phyloP scores from a whole-genome alignment of 2,113 vertebrate genomes.

The Hippocampus comes region DNA sequence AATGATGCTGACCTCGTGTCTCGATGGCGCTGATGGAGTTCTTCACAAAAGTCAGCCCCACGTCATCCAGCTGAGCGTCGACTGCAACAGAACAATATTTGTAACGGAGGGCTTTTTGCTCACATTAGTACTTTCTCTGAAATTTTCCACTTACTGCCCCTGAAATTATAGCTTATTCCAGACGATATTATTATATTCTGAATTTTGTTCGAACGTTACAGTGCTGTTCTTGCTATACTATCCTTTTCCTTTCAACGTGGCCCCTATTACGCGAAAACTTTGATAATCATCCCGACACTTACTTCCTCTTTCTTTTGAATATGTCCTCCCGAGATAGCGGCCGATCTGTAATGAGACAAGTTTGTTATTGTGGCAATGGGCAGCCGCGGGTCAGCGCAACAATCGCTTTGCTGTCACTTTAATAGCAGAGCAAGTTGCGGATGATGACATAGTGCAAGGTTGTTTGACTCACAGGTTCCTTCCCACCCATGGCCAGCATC shows the following conservation, averaged over 20 bases:
- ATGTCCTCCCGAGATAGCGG: conserved; percentile 74
- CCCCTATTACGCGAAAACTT: too few species aligned
- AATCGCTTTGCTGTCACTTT: conserved; percentile 1
- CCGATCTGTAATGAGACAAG: conserved; percentile 60
- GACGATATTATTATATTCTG: too few species aligned
- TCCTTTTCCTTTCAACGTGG: too few species aligned
- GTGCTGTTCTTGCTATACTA: too few species aligned
- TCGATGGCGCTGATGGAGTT: conserved; percentile 91
- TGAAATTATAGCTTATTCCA: not conserved
- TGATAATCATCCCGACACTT: conserved; percentile 59
- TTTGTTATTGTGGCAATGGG: not conserved
- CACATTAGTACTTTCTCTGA: not conserved
- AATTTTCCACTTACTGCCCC: not conserved
- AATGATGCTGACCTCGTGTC: conserved; percentile 80
- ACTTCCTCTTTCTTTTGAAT: conserved; percentile 86
- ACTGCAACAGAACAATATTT: conserved; percentile 45
- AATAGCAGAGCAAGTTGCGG: conserved; percentile 11
- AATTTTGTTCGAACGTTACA: too few species aligned
- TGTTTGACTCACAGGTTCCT: conserved; percentile 84
- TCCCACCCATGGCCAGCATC: conserved; percentile 95
- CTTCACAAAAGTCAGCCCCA: conserved; percentile 84
- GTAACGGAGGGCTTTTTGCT: too few species aligned
- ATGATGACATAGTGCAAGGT: conserved; percentile 36
- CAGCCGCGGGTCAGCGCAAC: not conserved
- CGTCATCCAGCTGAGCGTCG: conserved; percentile 87